A percentile compares a stretch with the other conserved stretches of the same genome.
Evolutionary conservation across 2,797 vertebrate genomes (phyloP).

Genomic region (Petrocephalus schoutedeni): DNA sequence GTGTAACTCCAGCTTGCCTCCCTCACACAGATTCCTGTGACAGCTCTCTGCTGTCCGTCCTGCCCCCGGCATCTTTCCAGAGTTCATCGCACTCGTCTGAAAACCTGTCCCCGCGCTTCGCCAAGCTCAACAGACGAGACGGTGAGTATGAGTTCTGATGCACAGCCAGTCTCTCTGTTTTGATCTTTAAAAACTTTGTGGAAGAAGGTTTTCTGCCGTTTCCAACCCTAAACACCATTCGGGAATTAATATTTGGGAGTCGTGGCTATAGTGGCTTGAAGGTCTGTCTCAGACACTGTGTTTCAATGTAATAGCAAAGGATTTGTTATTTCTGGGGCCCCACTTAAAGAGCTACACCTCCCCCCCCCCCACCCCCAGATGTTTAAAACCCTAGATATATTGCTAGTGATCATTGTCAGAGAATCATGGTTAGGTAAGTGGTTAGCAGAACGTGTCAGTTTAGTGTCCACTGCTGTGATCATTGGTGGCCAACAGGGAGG

Average conservation of each 20-base stretch:
- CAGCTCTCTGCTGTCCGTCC: conserved; percentile 61
- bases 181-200: neutral
- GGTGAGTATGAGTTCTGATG: conserved; percentile 56
- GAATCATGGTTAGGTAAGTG: too few relatives aligned
- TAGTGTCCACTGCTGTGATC: too few relatives aligned
- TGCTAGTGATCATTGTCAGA: too few relatives aligned
- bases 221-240: neutral
- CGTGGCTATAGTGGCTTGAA: neutral
- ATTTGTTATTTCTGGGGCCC: neutral
- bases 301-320: neutral
- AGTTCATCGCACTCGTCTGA: conserved; percentile 67
- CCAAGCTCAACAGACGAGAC: conserved; percentile 71
- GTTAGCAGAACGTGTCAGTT: too few relatives aligned
- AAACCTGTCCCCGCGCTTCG: conserved; percentile 60
- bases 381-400: too few relatives aligned
- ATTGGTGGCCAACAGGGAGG: neutral
- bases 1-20: neutral
- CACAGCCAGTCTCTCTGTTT: neutral
- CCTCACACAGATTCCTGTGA: conserved; percentile 73
- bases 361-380: too few relatives aligned
- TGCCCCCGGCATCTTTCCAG: conserved; percentile 69
- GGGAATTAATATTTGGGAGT: neutral
- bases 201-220: neutral
- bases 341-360: neutral
- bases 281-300: neutral